These are phyloP conservation scores for Neotragus moschatus DNA, from an alignment of 2,113 vertebrate species.

Conservation along the genomic window DNA sequence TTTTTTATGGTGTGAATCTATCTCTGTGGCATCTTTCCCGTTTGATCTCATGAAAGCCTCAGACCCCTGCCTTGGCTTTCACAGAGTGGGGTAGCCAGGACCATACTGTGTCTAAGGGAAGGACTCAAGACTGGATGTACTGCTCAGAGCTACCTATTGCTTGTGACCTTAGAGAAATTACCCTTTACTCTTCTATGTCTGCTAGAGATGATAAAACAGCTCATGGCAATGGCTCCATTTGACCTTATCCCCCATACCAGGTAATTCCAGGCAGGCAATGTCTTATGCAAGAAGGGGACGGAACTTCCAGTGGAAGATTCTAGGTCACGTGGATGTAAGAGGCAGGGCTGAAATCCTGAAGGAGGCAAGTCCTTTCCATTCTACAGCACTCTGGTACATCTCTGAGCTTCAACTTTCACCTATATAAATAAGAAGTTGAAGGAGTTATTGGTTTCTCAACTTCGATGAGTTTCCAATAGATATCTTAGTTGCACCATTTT, in stretches of 20 bases:
- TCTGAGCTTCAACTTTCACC: neutral
- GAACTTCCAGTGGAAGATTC: too few species aligned
- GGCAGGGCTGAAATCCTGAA: neutral
- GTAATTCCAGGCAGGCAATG: neutral
- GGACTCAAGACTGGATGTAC: neutral
- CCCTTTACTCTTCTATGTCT: neutral
- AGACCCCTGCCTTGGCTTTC: too few species aligned
- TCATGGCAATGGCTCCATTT: too few species aligned
- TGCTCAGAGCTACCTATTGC: neutral
- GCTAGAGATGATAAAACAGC: neutral
- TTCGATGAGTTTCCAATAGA: neutral
- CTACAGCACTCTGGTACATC: neutral
- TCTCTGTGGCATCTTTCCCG: neutral
- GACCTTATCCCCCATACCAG: neutral
- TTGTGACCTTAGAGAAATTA: neutral
- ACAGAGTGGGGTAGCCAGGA: rapidly evolving
- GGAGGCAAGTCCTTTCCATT: neutral
- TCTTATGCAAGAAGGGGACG: neutral
- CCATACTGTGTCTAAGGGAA: neutral
- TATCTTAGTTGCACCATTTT: neutral
- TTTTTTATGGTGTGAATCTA: neutral
- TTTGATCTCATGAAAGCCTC: neutral
- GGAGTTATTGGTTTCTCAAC: neutral
- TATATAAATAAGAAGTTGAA: neutral
- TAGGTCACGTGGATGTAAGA: neutral